phyloP scores from a whole-genome alignment of 1,140 invertebrate genomes.

The Heliconius hewitsoni region DNA sequence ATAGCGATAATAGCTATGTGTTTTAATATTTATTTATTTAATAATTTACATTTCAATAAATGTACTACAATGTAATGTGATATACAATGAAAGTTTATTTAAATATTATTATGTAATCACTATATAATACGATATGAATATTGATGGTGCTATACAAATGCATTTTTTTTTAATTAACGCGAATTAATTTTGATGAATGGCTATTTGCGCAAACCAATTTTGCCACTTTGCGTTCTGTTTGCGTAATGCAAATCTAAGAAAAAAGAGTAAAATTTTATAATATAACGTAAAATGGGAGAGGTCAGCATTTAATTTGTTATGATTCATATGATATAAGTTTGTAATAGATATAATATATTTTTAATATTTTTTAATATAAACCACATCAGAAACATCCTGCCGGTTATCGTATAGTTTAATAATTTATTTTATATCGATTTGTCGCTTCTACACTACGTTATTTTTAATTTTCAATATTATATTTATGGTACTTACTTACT shows the following conservation, averaged over 20 bases:
- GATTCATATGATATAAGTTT: too few relatives aligned
- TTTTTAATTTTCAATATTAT: not conserved
- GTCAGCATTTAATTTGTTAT: too few relatives aligned
- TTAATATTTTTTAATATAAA: too few relatives aligned
- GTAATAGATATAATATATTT: too few relatives aligned
- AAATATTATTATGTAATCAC: not conserved
- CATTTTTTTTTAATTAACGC: not conserved
- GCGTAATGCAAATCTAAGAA: not conserved
- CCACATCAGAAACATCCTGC: too few relatives aligned
- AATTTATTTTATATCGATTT: too few relatives aligned
- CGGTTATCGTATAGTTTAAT: too few relatives aligned
- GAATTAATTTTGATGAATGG: not conserved
- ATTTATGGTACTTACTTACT: not conserved
- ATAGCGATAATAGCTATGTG: not conserved
- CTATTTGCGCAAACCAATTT: too few relatives aligned
- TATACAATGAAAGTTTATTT: not conserved
- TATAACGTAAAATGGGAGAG: too few relatives aligned
- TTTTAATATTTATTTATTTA: not conserved
- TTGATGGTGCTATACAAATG: slow-evolving; percentile 5
- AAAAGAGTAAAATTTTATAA: too few relatives aligned
- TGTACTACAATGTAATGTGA: not conserved
- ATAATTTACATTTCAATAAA: slow-evolving; percentile 2
- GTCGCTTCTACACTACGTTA: not conserved
- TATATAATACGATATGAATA: not conserved
- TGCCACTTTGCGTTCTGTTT: too few relatives aligned